These are phyloP conservation scores for Grammatotria lemairii DNA, from an alignment of 2,113 vertebrate genomes.

Conservation along the genomic window DNA sequence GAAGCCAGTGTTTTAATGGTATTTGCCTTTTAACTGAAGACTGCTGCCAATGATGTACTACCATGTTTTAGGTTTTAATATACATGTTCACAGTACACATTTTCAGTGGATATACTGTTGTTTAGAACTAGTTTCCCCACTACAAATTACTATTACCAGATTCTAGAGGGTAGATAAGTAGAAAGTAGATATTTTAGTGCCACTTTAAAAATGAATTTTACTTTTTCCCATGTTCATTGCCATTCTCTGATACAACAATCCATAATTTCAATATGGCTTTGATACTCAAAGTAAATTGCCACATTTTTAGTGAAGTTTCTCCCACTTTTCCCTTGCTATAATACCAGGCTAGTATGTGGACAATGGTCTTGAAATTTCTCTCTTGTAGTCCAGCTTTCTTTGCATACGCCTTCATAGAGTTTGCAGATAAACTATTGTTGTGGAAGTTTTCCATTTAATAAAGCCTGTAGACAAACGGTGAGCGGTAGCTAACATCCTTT, in stretches of 20 bases:
- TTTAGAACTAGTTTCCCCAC: neutral
- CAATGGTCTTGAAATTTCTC: neutral
- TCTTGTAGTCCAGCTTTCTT: neutral
- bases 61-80: neutral
- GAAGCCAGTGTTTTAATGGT: neutral
- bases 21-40: rapidly evolving
- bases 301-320: neutral
- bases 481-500: neutral
- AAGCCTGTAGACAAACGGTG: neutral
- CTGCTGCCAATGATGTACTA: neutral
- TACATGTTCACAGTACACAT: neutral
- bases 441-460: neutral
- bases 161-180: neutral
- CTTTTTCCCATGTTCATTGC: neutral
- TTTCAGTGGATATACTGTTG: neutral
- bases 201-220: neutral
- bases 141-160: neutral
- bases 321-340: neutral
- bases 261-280: neutral
- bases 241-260: neutral
- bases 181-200: neutral
- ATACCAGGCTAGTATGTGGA: neutral
- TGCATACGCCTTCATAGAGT: neutral
- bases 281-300: neutral
- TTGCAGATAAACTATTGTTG: neutral